Evolutionary conservation across 2,797 vertebrate species (phyloP), one percentile per base, ranked within the genome.

Genomic region (Lepus townsendii): DNA sequence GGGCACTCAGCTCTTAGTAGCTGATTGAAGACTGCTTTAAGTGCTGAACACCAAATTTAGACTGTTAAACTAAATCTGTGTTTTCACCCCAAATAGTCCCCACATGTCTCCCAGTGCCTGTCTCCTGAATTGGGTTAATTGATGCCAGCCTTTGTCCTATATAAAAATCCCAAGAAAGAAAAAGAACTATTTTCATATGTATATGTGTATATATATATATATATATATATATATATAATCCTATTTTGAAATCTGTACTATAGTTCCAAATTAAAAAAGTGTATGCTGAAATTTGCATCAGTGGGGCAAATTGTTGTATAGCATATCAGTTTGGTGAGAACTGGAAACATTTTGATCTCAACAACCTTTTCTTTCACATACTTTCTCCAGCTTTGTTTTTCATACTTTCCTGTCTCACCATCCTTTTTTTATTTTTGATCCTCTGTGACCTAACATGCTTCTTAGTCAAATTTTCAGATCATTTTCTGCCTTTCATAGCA

Each of bases 401-500:
- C 38, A 63, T 14, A 50, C 3, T 73, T 65, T 32, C 14, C 24
- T 88, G 26, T 68, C 6, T 69, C 20, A 54, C 10, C 50, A 26
- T 60, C 19, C n/a, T 93, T 91, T 85, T 73, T 73, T 66, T 35
- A 76, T 89, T 77, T 76, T 77, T 94, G 2, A 75, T 79, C 47
- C 7, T 65, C 13, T 83, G 3, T 78, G 57, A 83, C 83, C 11
- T 65, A 78, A 35, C 38, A 62, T 38, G 32, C 7, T 73, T 35
- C 84, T 85, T 90, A 71, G 13, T 88, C 2, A 85, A 42, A 75
- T 20, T 86, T 92, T 88, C 24, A 79, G 76, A 96, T 76, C 11
- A 71, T 10, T 54, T 95, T 69, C 14, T 83, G 47, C 47, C 24
- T 79, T 95, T 85, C 60, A 24, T 16, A 91, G 71, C 24, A 47